Base-by-base conservation (phyloP, 2,888 invertebrate genomes). In the Gari tellinella region DNA sequence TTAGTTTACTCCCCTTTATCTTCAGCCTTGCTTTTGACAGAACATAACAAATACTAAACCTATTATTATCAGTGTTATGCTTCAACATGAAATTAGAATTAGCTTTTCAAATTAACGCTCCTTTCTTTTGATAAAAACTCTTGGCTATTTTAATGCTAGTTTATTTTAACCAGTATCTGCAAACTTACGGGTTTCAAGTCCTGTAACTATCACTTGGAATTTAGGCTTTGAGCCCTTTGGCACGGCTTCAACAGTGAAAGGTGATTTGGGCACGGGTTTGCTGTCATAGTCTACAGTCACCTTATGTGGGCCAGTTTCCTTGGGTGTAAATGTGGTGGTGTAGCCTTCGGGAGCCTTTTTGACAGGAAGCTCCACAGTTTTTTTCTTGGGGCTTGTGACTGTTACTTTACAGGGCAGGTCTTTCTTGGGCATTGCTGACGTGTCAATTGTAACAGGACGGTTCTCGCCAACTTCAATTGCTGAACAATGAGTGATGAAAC, bases 301-400 rank as follows among this genome's bases (percentile, higher is more conserved):
- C 52, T 85, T 85, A 75, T 93, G 91, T 2, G 89, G 90, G 14
- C 93, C 93, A 15, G 86, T 86, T 52, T 91, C 89, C 17, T 82
- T 77, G 4, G 92, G 89, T 21, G 88, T 86, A 82, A 92, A 92
- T 41, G 86, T 84, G 48, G 91, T 91, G 7, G 81, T 83, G 73
- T 87, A 89, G 31, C 96, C 97, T 87, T 96, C 95, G 72, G 95
- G 94, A 0, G 95, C 95, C n/a, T 96, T 95, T 87, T 95, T 95
- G 17, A 96, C 94, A 86, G 95, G 95, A 0, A 96, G 95, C 89
- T 95, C 95, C 41, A 95, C 94, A 64, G 95, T 88, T 75, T 90
- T 84, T 14, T 90, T 90, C 60, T 82, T 84, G 1, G 91, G 91
- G n/a, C 83, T 84, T 19, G 75, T 84, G 15, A 89, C 87, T 45